Base-by-base conservation (phyloP, 2,113 vertebrate genomes). In the Xenopus borealis region DNA sequence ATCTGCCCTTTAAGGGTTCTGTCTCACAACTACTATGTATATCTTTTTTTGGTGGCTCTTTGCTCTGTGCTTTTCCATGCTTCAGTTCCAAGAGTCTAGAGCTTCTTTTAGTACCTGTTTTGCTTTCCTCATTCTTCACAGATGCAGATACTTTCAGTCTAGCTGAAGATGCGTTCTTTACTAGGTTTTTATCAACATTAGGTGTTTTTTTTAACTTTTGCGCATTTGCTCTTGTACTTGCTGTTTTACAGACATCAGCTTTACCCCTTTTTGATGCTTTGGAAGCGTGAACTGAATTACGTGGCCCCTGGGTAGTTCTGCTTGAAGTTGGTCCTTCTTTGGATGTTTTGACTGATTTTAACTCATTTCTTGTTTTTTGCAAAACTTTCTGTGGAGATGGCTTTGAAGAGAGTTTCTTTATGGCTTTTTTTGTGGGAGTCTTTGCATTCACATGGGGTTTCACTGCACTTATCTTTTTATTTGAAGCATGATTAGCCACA, bases 401-500 rank as follows among this genome's bases (percentile, higher is more conserved):
- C 8, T n/a, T 55, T 55, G 72, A 72, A 0, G 1, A 10, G 65
- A 67, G 84, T 80, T 68, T 78, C 66, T 10, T 20, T 53, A 61
- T 76, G 13, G 0, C 61, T 78, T 86, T 86, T 72, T 79, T 85
- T 79, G 67, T 80, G 82, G 82, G 89, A 78, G 82, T 84, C 78
- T 85, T 87, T 75, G 85, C 79, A 82, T 85, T 86, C 76, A 79
- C 78, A 78, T 84, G 83, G 62, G 72, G 81, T 87, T 86, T 88
- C 78, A 83, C 79, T 27, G 83, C 46, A 72, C 82, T 81, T 83
- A 89, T 89, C 82, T 88, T 89, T 80, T 87, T 82, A 67, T 78
- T 53, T 72, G 74, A 78, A 83, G 74, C 71, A 47, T 67, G 83
- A 83, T 0, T 81, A 50, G 72, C 62, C 50, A 83, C 86, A 62